Evolutionary conservation across 2,888 invertebrate species (phyloP).

Genomic region (Agrotis segetum): DNA sequence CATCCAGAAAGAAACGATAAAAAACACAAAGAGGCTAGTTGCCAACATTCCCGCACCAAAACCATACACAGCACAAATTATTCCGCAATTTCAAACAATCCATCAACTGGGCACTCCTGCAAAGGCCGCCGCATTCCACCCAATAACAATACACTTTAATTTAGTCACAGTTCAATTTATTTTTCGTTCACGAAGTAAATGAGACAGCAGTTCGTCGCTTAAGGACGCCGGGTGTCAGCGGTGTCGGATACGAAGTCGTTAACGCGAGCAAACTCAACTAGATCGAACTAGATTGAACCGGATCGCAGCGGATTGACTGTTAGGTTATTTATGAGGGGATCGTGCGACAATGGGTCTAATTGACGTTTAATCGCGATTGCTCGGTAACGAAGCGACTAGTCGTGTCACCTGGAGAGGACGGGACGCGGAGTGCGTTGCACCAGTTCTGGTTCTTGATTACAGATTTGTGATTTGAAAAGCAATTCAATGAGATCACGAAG

Average conservation of each 20-base stretch:
- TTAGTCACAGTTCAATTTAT: conserved; percentile 59
- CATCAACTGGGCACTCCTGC: conserved; percentile 28
- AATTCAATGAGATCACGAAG: conserved; percentile 13
- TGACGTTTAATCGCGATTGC: conserved; percentile 86
- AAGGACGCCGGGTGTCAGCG: conserved; percentile 68
- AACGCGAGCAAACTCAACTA: conserved; percentile 67
- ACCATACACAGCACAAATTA: background rate
- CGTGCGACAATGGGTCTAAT: conserved; percentile 86
- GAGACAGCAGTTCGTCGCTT: conserved; percentile 70
- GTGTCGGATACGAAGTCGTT: conserved; percentile 69
- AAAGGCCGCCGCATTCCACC: conserved; percentile 51
- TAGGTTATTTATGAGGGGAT: conserved; percentile 81
- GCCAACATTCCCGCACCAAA: too few relatives aligned
- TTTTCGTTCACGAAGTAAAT: conserved; percentile 67
- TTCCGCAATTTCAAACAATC: conserved; percentile 28
- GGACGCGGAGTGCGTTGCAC: conserved; percentile 49
- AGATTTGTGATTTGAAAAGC: conserved; percentile 22
- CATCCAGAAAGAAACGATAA: too few relatives aligned
- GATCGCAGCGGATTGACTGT: conserved; percentile 75
- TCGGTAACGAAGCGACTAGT: conserved; percentile 79
- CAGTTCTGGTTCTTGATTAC: conserved; percentile 38
- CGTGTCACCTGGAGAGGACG: conserved; percentile 65
- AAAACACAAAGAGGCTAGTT: too few relatives aligned
- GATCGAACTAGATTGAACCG: conserved; percentile 66
- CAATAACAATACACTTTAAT: conserved; percentile 48